Conservation (phyloP, 1,140 invertebrate genomes). For the Copidosoma floridanum region DNA sequence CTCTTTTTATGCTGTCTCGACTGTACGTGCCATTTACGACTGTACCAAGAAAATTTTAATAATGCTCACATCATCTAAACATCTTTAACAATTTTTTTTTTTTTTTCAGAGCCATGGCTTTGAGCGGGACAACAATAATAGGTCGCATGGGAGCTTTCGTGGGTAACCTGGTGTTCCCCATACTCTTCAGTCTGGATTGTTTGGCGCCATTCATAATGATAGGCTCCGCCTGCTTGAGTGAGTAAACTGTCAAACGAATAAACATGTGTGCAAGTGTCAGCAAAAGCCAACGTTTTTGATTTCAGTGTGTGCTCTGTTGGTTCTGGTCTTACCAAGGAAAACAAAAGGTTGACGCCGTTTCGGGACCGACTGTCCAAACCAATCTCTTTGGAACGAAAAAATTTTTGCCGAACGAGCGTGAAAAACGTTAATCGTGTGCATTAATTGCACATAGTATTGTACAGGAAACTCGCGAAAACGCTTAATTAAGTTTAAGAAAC, state of each 20-base stretch:
- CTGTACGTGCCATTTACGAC: too few species aligned
- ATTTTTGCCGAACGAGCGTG: too few species aligned
- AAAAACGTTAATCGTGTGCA: too few species aligned
- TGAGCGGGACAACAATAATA: conserved; percentile 48
- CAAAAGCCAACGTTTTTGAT: conserved; percentile 6
- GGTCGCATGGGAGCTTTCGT: conserved; percentile 50
- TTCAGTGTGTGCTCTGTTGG: conserved; percentile 37
- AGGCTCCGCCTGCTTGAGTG: conserved; percentile 45
- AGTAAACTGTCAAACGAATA: neutral
- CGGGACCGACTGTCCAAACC: conserved; percentile 20
- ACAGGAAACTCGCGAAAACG: neutral
- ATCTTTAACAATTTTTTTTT: conserved; percentile 3
- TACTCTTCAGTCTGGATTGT: conserved; percentile 46
- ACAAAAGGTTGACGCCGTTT: neutral
- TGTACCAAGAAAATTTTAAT: too few species aligned
- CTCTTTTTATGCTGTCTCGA: too few species aligned
- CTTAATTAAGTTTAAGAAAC: conserved; percentile 19
- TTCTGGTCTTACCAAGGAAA: conserved; percentile 34
- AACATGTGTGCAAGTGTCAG: neutral
- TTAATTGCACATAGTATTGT: too few species aligned
- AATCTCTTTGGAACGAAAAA: conserved; percentile 17
- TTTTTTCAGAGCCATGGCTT: conserved; percentile 52
- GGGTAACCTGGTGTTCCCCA: conserved; percentile 52
- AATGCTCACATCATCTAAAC: too few species aligned
- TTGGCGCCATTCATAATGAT: conserved; percentile 50